Evolutionary conservation across 2,113 vertebrate genomes (phyloP).

Genomic region (Notarius lentiginosus): DNA sequence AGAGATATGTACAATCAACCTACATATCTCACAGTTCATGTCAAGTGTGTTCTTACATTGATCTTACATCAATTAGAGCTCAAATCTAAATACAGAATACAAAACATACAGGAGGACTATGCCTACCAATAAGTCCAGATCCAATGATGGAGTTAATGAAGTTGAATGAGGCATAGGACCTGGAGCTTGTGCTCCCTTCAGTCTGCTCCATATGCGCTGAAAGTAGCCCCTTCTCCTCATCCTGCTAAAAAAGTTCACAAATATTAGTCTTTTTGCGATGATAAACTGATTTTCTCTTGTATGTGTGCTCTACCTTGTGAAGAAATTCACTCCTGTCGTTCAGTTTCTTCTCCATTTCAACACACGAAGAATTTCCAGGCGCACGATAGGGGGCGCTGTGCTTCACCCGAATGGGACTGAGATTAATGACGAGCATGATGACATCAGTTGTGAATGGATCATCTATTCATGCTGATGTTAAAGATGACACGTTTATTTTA

Average conservation of each 20-base stretch:
- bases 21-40: not conserved
- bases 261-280: not conserved
- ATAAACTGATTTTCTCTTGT: not conserved
- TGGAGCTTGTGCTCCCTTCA: constrained; percentile 64
- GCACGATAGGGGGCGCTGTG: not conserved
- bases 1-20: not conserved
- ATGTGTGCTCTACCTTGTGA: not conserved
- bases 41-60: not conserved
- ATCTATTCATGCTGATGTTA: too few species aligned
- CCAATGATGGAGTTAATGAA: constrained; percentile 94
- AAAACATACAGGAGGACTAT: not conserved
- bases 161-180: constrained; percentile 85
- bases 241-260: constrained; percentile 45
- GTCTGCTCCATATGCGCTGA: constrained; percentile 54
- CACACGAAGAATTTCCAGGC: not conserved
- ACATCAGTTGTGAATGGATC: not conserved
- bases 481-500: too few species aligned
- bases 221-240: constrained; percentile 76
- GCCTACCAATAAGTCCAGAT: constrained; percentile 87
- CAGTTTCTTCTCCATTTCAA: constrained; percentile 17
- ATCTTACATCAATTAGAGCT: not conserved
- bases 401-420: not conserved
- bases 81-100: not conserved
- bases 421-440: not conserved
- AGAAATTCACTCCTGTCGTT: not conserved